A percentile compares a stretch with the other conserved stretches of the same genome.
These are phyloP conservation scores for Sapajus apella DNA, from an alignment of 2,113 vertebrate genomes.

Conservation along the genomic window DNA sequence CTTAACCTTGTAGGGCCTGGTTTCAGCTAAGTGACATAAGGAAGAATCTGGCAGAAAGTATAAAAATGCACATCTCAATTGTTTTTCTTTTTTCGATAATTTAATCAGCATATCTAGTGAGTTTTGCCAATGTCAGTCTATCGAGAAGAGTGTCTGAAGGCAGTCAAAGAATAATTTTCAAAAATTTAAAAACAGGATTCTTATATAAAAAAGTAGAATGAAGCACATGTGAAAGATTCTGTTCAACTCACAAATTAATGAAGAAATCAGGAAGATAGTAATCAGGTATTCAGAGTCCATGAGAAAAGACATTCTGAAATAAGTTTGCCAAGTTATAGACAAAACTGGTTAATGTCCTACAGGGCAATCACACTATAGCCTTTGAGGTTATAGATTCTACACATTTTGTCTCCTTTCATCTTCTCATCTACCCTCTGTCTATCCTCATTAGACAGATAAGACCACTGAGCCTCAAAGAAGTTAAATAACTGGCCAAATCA, in stretches of 20 bases:
- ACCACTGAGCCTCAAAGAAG: background rate
- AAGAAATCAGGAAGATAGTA: background rate
- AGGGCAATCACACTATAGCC: background rate
- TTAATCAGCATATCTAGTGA: slow-evolving; percentile 41
- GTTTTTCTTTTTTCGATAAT: background rate
- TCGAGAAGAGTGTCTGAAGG: background rate
- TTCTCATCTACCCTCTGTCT: background rate
- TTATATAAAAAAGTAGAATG: background rate
- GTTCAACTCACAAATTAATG: background rate
- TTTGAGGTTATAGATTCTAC: background rate
- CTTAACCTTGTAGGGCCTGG: background rate
- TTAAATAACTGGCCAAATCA: background rate
- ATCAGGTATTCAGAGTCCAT: background rate
- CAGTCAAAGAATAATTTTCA: slow-evolving; percentile 5
- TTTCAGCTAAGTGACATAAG: background rate
- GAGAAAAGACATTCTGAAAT: background rate
- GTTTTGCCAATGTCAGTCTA: background rate
- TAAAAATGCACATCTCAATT: background rate
- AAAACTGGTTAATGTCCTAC: background rate
- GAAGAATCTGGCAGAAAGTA: background rate
- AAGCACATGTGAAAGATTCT: background rate
- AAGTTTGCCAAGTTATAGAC: background rate
- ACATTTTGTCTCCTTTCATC: background rate
- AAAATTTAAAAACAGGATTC: background rate
- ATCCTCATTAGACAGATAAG: background rate